Conservation (phyloP, 2,797 vertebrate genomes). For the Merluccius polli region DNA sequence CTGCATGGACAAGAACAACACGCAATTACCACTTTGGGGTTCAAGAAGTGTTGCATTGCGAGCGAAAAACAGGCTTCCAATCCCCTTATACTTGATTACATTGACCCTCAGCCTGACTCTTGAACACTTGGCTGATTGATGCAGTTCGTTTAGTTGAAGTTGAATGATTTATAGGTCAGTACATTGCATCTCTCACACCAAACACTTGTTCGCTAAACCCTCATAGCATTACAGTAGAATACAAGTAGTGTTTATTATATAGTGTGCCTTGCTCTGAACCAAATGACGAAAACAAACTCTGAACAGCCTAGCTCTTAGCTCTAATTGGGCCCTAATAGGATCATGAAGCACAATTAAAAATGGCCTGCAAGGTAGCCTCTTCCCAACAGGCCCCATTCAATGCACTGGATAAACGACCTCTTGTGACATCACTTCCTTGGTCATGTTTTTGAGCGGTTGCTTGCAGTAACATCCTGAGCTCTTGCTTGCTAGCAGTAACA, state of each 20-base stretch:
- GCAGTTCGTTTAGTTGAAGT: too few species aligned
- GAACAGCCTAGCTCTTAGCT: background rate
- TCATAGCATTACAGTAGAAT: background rate
- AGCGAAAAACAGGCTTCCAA: background rate
- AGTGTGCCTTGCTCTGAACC: background rate
- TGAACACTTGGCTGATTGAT: too few species aligned
- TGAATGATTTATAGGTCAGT: background rate
- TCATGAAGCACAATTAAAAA: constrained; percentile 40
- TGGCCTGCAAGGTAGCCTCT: constrained; percentile 15
- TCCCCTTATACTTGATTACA: background rate
- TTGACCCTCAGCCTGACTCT: too few species aligned
- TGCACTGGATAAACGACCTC: constrained; percentile 26
- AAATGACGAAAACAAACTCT: background rate
- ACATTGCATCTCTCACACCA: background rate
- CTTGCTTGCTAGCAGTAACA: background rate
- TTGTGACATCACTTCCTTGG: constrained; percentile 27
- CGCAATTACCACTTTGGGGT: too few species aligned
- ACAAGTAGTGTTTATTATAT: background rate
- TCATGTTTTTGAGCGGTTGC: background rate
- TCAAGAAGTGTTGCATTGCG: background rate
- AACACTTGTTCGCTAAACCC: background rate
- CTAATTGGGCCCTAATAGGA: constrained; percentile 32
- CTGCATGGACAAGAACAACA: constrained; percentile 58
- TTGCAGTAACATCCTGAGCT: background rate
- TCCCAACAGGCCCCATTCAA: constrained; percentile 22